Evolutionary conservation across 2,797 vertebrate genomes (phyloP), one percentile per base, ranked within the genome.

Genomic region (Diplodus sargus): DNA sequence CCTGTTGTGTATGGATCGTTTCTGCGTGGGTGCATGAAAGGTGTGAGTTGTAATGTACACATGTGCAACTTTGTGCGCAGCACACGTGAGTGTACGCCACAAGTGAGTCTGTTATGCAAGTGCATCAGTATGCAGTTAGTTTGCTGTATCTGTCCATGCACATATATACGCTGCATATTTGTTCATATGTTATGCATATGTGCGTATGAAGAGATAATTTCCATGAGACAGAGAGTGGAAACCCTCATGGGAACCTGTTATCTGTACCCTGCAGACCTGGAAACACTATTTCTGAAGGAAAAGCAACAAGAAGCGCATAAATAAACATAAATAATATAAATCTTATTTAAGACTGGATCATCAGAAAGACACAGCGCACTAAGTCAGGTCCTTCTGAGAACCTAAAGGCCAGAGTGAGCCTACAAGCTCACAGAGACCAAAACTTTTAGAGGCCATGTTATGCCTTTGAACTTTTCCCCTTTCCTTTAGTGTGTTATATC

Each of bases 21-120:
- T 67, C 30, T 82, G 70, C 15, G 63, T 72, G 67, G 57, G n/a
- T 75, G 68, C 52, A 62, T 87, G 45, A 85, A 74, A 80, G 39
- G 62, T 78, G 60, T 72, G 69, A 48, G 4, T 22, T 51, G 23
- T 47, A 60, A 60, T 56, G n/a, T 60, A n/a, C 75, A 59, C 20
- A 54, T 47, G 4, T 65, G 14, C 5, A 25, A 49, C 3, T 70
- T 49, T 51, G n/a, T 64, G 34, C 8, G 5, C 34, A 14, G 22
- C 15, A 42, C 47, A 64, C 13, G 14, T 45, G 57, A 28, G 7
- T 76, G 22, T 47, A 45, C 3, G n/a, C 10, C 42, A 28, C 45
- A 16, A 34, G 48, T 14, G 10, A 5, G 11, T 25, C 14, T 68
- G 42, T 69, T 70, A 30, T 20, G 17, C 8, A 11, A 43, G 54